Percentiles rank a stretch among this genome's conserved stretches.
Evolutionary conservation across 2,797 vertebrate genomes (phyloP).

Genomic region (Eulemur mongoz): DNA sequence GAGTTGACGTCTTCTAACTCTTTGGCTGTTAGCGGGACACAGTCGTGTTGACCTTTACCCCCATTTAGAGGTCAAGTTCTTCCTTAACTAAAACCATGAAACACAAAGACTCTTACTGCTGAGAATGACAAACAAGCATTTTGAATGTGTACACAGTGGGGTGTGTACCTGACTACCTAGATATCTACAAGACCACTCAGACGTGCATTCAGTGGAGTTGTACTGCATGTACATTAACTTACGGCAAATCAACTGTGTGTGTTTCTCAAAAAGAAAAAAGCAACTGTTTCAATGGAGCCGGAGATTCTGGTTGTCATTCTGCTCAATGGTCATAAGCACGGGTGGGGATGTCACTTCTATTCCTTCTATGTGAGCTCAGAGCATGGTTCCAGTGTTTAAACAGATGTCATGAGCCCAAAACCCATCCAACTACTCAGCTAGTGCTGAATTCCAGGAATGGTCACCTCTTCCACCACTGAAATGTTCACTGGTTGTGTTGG

Average conservation of each 20-base stretch:
- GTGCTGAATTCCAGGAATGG: fast-evolving
- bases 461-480: background rate
- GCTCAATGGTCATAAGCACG: background rate
- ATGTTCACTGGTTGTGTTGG: background rate
- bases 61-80: background rate
- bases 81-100: background rate
- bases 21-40: background rate
- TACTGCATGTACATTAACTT: background rate
- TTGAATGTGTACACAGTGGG: background rate
- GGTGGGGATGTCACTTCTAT: background rate
- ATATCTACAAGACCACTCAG: background rate
- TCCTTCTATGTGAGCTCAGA: background rate
- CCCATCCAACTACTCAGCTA: background rate
- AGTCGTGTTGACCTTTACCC: background rate
- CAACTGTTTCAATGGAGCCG: background rate
- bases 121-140: background rate
- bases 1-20: background rate
- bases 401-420: background rate
- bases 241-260: background rate
- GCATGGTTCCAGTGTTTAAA: background rate
- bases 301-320: background rate
- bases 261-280: background rate
- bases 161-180: background rate
- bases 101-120: background rate
- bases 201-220: background rate